Percentiles rank a stretch among this genome's conserved stretches.
These are phyloP conservation scores for Sarcophilus harrisii DNA, from an alignment of 2,797 vertebrate genomes.

Conservation along the genomic window DNA sequence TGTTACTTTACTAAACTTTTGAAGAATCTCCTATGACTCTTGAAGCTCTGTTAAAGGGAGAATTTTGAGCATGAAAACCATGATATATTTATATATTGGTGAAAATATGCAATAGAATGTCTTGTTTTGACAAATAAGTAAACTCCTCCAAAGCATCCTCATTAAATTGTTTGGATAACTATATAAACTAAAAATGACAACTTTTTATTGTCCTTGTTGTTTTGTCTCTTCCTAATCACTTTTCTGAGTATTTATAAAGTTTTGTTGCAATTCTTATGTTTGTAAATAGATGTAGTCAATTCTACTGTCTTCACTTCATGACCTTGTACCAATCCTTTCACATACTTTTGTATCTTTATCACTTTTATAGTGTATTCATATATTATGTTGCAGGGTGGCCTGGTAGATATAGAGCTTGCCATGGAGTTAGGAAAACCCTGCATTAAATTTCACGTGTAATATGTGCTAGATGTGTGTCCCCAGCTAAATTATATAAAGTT, in stretches of 20 bases:
- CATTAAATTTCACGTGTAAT: neutral
- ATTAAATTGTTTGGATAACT: too few relatives aligned
- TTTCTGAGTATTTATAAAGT: neutral
- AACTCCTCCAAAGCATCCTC: too few relatives aligned
- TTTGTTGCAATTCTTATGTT: neutral
- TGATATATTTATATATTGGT: neutral
- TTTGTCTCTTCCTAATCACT: neutral
- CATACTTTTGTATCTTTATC: neutral
- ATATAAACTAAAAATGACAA: neutral
- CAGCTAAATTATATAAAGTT: neutral
- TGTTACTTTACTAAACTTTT: neutral
- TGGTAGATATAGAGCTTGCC: neutral
- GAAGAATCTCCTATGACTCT: neutral
- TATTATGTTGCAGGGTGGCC: neutral
- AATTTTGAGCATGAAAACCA: accelerated
- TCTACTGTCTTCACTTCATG: neutral
- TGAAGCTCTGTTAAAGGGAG: neutral
- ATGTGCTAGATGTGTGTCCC: neutral
- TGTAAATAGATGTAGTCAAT: neutral
- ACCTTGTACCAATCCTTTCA: neutral
- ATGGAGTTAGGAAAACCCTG: neutral
- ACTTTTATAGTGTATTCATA: neutral
- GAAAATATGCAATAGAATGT: too few relatives aligned
- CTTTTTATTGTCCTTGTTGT: neutral
- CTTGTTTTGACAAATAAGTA: too few relatives aligned